A percentile compares a stretch with the other conserved stretches of the same genome.
phyloP scores from a whole-genome alignment of 2,888 invertebrate species.

The Scaptomyza flava region DNA sequence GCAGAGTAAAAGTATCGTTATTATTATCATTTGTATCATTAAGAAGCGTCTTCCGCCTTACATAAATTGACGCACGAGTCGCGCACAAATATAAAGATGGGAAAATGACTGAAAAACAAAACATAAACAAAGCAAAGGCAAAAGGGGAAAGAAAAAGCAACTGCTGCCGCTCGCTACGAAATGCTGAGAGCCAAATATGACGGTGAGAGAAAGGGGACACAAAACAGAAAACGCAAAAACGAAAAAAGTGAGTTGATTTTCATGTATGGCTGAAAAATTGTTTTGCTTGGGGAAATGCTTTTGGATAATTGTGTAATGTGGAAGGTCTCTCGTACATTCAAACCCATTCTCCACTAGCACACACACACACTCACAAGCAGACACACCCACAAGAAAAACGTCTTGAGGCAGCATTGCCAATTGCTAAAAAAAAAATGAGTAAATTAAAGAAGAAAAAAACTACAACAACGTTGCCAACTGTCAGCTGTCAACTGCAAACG shows the following conservation, averaged over 20 bases:
- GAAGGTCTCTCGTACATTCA: slow-evolving; percentile 13
- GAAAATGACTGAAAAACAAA: slow-evolving; percentile 36
- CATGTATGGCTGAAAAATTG: slow-evolving; percentile 55
- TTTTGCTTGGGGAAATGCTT: slow-evolving; percentile 52
- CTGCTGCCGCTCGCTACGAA: slow-evolving; percentile 15
- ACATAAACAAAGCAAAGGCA: slow-evolving; percentile 54
- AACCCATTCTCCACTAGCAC: not conserved
- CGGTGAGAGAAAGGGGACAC: slow-evolving; percentile 10
- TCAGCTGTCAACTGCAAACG: slow-evolving; percentile 47
- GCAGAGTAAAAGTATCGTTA: slow-evolving; percentile 4
- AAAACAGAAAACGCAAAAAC: slow-evolving; percentile 10
- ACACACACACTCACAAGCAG: slow-evolving; percentile 1
- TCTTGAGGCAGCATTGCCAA: slow-evolving; percentile 34
- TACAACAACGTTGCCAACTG: slow-evolving; percentile 25
- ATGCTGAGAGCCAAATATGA: slow-evolving; percentile 13
- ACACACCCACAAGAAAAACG: slow-evolving; percentile 21
- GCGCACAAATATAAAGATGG: slow-evolving; percentile 62
- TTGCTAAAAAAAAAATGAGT: slow-evolving; percentile 31
- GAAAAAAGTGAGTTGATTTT: slow-evolving; percentile 64
- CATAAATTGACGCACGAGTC: slow-evolving; percentile 68
- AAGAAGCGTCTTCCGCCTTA: slow-evolving; percentile 62
- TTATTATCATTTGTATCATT: slow-evolving; percentile 57
- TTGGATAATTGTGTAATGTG: slow-evolving; percentile 68
- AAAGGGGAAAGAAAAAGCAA: slow-evolving; percentile 16
- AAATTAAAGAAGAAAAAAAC: no score